Evolutionary conservation across 2,888 invertebrate genomes (phyloP).

Genomic region (Sceliomorpha sp.): DNA sequence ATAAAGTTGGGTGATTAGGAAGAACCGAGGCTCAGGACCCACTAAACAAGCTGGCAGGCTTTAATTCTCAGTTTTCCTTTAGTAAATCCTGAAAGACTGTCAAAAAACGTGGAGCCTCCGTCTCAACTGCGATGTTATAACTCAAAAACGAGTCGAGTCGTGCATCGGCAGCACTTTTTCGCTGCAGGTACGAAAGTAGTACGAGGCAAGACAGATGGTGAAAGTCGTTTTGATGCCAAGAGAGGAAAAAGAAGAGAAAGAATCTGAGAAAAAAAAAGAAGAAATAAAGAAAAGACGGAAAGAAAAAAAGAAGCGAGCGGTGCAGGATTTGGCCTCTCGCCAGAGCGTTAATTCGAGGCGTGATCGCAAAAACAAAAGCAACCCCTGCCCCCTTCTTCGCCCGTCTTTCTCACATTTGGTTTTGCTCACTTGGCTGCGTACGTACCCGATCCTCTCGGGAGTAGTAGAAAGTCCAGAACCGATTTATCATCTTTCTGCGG

Average conservation of each 20-base stretch:
- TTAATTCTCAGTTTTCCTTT: too few species aligned
- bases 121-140: too few species aligned
- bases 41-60: too few species aligned
- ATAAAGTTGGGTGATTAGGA: too few species aligned
- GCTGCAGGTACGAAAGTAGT: constrained; percentile 25
- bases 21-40: too few species aligned
- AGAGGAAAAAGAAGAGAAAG: constrained; percentile 5
- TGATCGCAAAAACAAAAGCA: constrained; percentile 45
- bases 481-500: constrained; percentile 39
- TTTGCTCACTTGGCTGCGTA: constrained; percentile 29
- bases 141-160: too few species aligned
- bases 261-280: too few species aligned
- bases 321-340: constrained; percentile 30
- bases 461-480: constrained; percentile 27
- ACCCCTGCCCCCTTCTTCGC: constrained; percentile 15
- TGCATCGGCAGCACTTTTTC: constrained; percentile 18
- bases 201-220: constrained; percentile 21
- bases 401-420: constrained; percentile 17
- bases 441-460: constrained; percentile 16
- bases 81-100: too few species aligned
- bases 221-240: constrained; percentile 26
- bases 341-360: constrained; percentile 40
- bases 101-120: too few species aligned
- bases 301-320: constrained; percentile 5
- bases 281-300: constrained; percentile 6